Evolutionary conservation across 2,888 invertebrate species (phyloP), one percentile per base, ranked within the genome.

Genomic region (Cantharis rufa): DNA sequence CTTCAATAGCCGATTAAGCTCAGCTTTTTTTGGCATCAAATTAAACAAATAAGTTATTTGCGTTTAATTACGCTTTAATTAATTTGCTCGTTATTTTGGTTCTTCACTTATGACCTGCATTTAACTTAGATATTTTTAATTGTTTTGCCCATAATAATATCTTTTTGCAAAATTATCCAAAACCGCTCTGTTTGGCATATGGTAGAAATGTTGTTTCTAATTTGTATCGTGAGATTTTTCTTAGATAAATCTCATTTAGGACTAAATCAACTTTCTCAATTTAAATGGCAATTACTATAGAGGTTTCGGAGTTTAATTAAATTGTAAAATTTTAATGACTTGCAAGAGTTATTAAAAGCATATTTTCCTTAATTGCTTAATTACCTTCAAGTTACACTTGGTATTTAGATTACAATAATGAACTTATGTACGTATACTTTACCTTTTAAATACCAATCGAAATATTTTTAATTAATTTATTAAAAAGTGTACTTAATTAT

Each of bases 291-390:
- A 48, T 48, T 48, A 48, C 48, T 48, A 48, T 48, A 66, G 16
- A 21, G 18, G 64, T 66, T 66, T 66, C 24, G 7, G 24, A 66
- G 18, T 66, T 66, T 66, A 66, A 66, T 66, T 66, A 66, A 66
- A 66, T 66, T 66, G 64, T 21, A 15, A 66, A 63, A 66, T 66
- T 66, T 66, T 66, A 66, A 66, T 66, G 64, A 66, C 21, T 66
- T 21, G 64, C 64, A 24, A 66, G 64, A 24, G 21, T 66, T 66
- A 66, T 66, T 66, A 66, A 66, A 66, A 66, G 24, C 64, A 66
- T 66, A 66, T 66, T 66, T 66, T 66, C 64, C 64, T 66, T 66
- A 66, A 66, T 66, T 66, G 64, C 64, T 66, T 66, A 66, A 28
- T 66, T 66, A 66, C 64, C 64, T 66, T 66, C 21, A 66, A 66